These are phyloP conservation scores for Coccyzus lansbergi DNA, from an alignment of 2,797 vertebrate genomes.

Conservation along the genomic window DNA sequence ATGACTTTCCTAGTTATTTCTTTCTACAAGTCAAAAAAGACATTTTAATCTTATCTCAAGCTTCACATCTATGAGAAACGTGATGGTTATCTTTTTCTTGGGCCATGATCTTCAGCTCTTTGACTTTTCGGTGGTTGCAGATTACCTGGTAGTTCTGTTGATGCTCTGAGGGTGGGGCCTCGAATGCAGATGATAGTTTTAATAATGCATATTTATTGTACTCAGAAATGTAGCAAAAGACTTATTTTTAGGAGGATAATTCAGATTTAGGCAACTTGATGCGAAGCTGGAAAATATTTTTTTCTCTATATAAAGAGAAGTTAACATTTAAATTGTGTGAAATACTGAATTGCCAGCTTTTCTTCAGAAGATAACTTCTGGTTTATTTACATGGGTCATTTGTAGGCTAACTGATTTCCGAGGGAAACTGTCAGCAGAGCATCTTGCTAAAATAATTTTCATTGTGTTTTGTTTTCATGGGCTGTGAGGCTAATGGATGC, in stretches of 20 bases:
- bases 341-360: background rate
- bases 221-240: background rate
- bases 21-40: background rate
- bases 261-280: background rate
- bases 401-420: constrained; percentile 27
- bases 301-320: background rate
- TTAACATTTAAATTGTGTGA: background rate
- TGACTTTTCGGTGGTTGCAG: background rate
- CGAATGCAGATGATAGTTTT: background rate
- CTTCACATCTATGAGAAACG: background rate
- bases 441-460: background rate
- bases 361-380: background rate
- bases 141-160: background rate
- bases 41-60: background rate
- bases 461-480: background rate
- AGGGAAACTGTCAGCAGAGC: background rate
- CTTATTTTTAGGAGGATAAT: background rate
- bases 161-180: background rate
- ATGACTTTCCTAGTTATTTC: background rate
- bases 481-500: background rate
- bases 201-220: background rate
- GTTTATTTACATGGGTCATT: background rate
- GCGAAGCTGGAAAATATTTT: background rate
- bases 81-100: background rate
- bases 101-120: background rate